These are phyloP conservation scores for Aphelenchoides avenae DNA, from an alignment of 1,140 invertebrate species.

Conservation along the genomic window DNA sequence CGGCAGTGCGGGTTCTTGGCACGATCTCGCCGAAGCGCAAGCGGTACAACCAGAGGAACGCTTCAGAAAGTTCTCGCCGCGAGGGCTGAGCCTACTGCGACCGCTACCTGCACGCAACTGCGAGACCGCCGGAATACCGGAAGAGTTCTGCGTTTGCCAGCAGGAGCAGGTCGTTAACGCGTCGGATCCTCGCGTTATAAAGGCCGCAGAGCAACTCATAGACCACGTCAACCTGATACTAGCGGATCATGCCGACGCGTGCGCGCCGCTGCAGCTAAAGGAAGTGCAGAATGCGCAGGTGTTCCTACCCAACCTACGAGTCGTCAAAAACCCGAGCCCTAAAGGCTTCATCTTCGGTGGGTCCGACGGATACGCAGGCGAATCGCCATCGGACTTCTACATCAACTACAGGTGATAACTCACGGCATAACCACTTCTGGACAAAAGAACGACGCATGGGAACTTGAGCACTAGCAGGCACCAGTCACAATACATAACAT, in stretches of 20 bases:
- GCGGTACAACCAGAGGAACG: constrained; percentile 11
- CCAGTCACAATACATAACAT: not conserved
- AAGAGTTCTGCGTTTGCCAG: constrained; percentile 63
- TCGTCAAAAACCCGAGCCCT: constrained; percentile 10
- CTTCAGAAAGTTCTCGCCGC: constrained; percentile 21
- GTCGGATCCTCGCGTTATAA: constrained; percentile 25
- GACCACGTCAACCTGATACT: constrained; percentile 52
- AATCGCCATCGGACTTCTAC: constrained; percentile 13
- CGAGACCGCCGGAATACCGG: constrained; percentile 58
- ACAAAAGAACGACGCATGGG: not conserved
- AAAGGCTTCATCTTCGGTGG: too few relatives aligned
- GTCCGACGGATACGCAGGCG: constrained; percentile 6
- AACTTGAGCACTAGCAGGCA: not conserved
- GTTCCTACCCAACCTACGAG: constrained; percentile 27
- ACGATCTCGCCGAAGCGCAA: constrained; percentile 6
- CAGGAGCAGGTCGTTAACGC: constrained; percentile 32
- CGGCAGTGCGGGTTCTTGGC: constrained; percentile 3
- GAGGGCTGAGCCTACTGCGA: constrained; percentile 60
- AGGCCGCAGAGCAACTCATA: constrained; percentile 50
- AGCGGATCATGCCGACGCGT: constrained; percentile 17
- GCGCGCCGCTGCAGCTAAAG: constrained; percentile 20
- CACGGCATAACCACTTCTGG: not conserved
- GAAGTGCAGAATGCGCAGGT: constrained; percentile 26
- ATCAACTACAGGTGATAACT: constrained; percentile 10
- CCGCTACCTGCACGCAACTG: constrained; percentile 60